A percentile compares a stretch with the other conserved stretches of the same genome.
These are phyloP conservation scores for Plusia festucae DNA, from an alignment of 2,888 invertebrate genomes.

Conservation along the genomic window DNA sequence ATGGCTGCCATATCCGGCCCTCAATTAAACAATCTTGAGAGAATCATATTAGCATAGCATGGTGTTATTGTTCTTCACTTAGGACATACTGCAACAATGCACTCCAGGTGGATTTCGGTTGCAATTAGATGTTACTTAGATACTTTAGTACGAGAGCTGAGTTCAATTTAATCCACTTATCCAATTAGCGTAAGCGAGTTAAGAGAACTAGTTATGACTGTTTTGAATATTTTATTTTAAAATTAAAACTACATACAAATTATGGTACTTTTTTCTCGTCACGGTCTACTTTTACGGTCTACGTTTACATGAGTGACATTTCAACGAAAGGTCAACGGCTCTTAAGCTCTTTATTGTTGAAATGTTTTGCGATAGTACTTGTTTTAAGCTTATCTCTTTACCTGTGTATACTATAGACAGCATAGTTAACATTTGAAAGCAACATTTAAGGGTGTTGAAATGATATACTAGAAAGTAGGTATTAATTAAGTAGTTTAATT, in stretches of 20 bases:
- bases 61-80: constrained; percentile 1
- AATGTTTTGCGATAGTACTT: constrained; percentile 3
- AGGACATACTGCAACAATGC: constrained; percentile 1
- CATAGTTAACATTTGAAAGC: not conserved
- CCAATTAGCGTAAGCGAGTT: constrained; percentile 37
- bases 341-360: constrained; percentile 9
- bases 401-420: not conserved
- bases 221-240: constrained; percentile 18
- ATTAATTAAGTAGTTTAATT: too few species aligned
- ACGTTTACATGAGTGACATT: constrained; percentile 8
- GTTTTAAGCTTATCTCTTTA: not conserved
- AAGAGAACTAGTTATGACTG: constrained; percentile 23
- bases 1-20: not conserved
- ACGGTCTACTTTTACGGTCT: constrained; percentile 17
- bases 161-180: constrained; percentile 36
- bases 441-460: not conserved
- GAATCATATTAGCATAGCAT: constrained; percentile 1
- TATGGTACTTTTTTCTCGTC: constrained; percentile 9
- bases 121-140: constrained; percentile 27
- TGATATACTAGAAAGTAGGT: too few species aligned
- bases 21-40: constrained; percentile 1
- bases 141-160: constrained; percentile 34
- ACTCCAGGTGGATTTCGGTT: constrained; percentile 19
- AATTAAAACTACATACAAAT: constrained; percentile 8
- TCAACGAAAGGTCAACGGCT: constrained; percentile 22